Evolutionary conservation across 1,140 invertebrate genomes (phyloP), one percentile per base, ranked within the genome.

Genomic region (Drosophila melanica): DNA sequence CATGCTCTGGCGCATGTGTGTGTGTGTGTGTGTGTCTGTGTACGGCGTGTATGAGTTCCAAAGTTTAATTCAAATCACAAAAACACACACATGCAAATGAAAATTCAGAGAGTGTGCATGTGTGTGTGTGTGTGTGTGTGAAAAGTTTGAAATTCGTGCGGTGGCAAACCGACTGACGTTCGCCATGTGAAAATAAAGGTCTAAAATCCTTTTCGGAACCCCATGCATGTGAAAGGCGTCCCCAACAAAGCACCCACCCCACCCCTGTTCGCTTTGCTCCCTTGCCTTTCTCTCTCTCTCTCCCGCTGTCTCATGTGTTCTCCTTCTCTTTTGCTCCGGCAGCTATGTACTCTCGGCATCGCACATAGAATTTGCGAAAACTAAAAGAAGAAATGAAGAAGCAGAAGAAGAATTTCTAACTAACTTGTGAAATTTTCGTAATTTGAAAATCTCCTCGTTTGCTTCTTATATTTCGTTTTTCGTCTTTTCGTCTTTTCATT

Each of bases 61-160:
- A 87, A 86, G 82, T 86, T 86, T 86, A 86, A 86, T 86, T 86
- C 82, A 87, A 86, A 86, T 86, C 82, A 86, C 82, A 86, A 86
- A 86, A 85, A 85, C 63, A 84, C 80, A 84, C 78, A 76, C 77
- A 80, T 50, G 54, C 76, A 80, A 68, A 77, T 75, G 78, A 77
- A 74, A 73, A 74, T 80, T 64, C 58, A 45, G 45, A n/a, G 37
- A 18, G 33, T 20, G 37, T 68, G 45, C 23, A 41, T 59, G 62
- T 64, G 77, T 71, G 60, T 71, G 80, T 64, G 77, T 71, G 60
- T 71, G 80, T 65, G 76, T 84, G 67, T 81, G 79, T 73, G 70
- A 87, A 87, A 86, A 82, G 75, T 82, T 87, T 86, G 68, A 87
- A 86, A 87, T 86, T 86, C 75, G 84, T 87, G 82, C 79, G 82